These are phyloP conservation scores for Lamprologus speciosus DNA, from an alignment of 2,113 vertebrate genomes.

Conservation along the genomic window DNA sequence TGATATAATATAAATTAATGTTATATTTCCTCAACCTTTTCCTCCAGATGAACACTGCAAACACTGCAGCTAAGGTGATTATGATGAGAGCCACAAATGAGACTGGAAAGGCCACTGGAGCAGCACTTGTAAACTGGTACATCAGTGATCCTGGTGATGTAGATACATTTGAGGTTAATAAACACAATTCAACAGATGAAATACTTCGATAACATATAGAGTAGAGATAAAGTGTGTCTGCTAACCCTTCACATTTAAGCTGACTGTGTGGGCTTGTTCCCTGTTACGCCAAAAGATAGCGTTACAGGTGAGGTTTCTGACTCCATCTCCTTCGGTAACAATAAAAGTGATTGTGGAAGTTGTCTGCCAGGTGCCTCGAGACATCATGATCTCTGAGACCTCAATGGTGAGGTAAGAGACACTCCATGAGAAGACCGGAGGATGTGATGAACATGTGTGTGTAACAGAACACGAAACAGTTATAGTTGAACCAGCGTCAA, in stretches of 20 bases:
- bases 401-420: background rate
- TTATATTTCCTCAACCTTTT: background rate
- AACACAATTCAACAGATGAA: background rate
- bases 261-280: background rate
- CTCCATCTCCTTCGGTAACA: slow-evolving; percentile 28
- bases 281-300: slow-evolving; percentile 39
- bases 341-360: slow-evolving; percentile 41
- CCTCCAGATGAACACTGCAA: slow-evolving; percentile 8
- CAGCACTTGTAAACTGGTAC: background rate
- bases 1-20: background rate
- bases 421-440: slow-evolving; percentile 54
- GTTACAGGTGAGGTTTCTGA: slow-evolving; percentile 21
- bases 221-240: background rate
- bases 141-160: slow-evolving; percentile 6
- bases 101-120: background rate
- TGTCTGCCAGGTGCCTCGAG: slow-evolving; percentile 38
- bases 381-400: background rate
- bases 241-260: slow-evolving; percentile 37
- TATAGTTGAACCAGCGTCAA: slow-evolving; percentile 25
- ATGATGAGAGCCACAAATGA: background rate
- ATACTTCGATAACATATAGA: background rate
- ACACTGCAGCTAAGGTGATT: background rate
- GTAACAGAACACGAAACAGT: slow-evolving; percentile 51
- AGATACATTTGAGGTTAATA: background rate
- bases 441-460: slow-evolving; percentile 55